Conservation (phyloP, 2,888 invertebrate genomes). For the Ichneumon xanthorius region DNA sequence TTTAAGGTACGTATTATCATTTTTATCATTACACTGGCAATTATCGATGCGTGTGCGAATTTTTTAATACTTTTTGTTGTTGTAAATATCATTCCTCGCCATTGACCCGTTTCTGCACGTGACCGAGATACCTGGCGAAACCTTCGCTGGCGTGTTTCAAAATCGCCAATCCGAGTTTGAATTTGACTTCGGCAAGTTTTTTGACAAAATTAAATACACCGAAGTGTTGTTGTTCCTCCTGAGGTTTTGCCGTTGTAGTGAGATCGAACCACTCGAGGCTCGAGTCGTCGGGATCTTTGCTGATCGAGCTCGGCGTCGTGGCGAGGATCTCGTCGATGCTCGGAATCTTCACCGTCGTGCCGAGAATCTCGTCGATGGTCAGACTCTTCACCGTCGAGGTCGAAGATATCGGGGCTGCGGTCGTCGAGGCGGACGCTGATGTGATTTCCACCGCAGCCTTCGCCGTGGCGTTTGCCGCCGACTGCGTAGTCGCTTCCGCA, state of each 20-base stretch:
- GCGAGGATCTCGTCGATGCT: constrained; percentile 59
- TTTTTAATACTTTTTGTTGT: constrained; percentile 15
- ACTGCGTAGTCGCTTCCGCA: constrained; percentile 12
- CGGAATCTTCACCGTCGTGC: constrained; percentile 44
- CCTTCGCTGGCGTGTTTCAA: constrained; percentile 89
- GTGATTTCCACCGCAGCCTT: not conserved
- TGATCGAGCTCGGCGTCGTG: constrained; percentile 51
- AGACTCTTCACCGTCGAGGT: constrained; percentile 42
- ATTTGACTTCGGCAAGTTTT: constrained; percentile 89
- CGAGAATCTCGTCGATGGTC: constrained; percentile 54
- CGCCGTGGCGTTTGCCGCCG: not conserved
- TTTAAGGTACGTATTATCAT: constrained; percentile 11
- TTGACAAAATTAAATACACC: constrained; percentile 87
- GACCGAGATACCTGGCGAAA: constrained; percentile 88
- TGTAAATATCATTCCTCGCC: constrained; percentile 77
- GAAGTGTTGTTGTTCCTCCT: constrained; percentile 73
- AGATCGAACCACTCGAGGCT: constrained; percentile 74
- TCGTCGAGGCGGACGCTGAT: constrained; percentile 42
- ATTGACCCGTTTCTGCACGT: constrained; percentile 86
- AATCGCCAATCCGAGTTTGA: constrained; percentile 89
- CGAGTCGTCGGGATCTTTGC: constrained; percentile 68
- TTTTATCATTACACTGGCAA: constrained; percentile 47
- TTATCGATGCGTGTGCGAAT: constrained; percentile 23
- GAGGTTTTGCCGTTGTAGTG: constrained; percentile 66
- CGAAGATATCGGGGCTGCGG: not conserved